Conservation (phyloP, 2,797 vertebrate genomes). For the Valencia hispanica region DNA sequence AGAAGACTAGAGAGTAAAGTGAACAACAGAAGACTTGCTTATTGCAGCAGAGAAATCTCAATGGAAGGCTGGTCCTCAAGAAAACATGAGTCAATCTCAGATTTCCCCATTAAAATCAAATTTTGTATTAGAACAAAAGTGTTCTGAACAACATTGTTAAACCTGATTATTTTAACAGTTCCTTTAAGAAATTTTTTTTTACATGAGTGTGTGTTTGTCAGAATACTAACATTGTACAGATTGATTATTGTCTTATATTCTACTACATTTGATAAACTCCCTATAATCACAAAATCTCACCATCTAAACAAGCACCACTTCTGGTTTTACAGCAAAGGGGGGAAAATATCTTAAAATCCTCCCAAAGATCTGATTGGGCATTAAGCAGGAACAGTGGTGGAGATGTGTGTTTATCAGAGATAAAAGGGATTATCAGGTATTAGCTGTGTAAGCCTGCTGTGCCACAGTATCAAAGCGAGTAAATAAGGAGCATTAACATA, state of each 20-base stretch:
- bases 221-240: neutral
- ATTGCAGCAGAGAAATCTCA: neutral
- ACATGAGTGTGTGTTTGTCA: too few relatives aligned
- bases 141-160: neutral
- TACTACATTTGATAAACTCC: neutral
- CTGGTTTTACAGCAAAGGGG: neutral
- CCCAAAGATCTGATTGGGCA: neutral
- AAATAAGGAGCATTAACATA: neutral
- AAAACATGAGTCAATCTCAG: neutral
- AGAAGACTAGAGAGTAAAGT: neutral
- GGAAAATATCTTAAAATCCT: neutral
- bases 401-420: constrained; percentile 41
- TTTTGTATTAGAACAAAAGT: neutral
- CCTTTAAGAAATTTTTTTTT: too few relatives aligned
- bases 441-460: neutral
- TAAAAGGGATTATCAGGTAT: constrained; percentile 33
- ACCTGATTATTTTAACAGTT: neutral
- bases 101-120: neutral
- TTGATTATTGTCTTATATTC: too few relatives aligned
- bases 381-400: constrained; percentile 17
- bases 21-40: neutral
- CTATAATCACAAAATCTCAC: too few relatives aligned
- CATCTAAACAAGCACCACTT: neutral
- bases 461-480: neutral
- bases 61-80: neutral